Evolutionary conservation across 2,113 vertebrate genomes (phyloP).

Genomic region (Brachyistius frenatus): DNA sequence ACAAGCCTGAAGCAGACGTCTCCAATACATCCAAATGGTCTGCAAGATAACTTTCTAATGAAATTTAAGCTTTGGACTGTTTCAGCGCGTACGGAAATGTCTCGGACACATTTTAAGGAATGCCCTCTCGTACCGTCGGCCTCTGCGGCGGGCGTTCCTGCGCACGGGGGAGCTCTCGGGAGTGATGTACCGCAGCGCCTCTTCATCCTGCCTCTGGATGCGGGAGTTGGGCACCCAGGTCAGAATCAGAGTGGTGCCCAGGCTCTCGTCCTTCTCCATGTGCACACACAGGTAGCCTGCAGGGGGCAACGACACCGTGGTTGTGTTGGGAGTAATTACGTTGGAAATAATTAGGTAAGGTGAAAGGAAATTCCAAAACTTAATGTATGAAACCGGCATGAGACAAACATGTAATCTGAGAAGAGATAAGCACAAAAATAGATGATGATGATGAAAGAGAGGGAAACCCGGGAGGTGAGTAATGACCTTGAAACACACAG

Average conservation of each 20-base stretch:
- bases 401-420: slow-evolving; percentile 29
- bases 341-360: background rate
- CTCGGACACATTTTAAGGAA: background rate
- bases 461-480: slow-evolving; percentile 18
- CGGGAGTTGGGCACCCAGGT: slow-evolving; percentile 98
- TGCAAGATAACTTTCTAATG: too few species aligned
- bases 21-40: too few species aligned
- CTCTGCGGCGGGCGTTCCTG: slow-evolving; percentile 85
- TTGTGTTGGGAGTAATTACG: too few species aligned
- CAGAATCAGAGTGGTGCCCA: slow-evolving; percentile 93
- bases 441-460: background rate
- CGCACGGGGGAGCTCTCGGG: slow-evolving; percentile 96
- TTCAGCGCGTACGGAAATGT: background rate
- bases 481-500: background rate
- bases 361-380: background rate
- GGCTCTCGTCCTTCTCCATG: slow-evolving; percentile 94
- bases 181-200: slow-evolving; percentile 94
- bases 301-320: slow-evolving; percentile 37
- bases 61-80: too few species aligned
- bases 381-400: background rate
- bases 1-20: background rate
- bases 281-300: slow-evolving; percentile 96
- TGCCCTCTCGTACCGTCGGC: slow-evolving; percentile 60
- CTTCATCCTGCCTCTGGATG: slow-evolving; percentile 96
- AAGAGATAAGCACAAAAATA: slow-evolving; percentile 2